Evolutionary conservation across 2,797 vertebrate species (phyloP), one percentile per base, ranked within the genome.

Genomic region (Schizopygopsis pylzovi): DNA sequence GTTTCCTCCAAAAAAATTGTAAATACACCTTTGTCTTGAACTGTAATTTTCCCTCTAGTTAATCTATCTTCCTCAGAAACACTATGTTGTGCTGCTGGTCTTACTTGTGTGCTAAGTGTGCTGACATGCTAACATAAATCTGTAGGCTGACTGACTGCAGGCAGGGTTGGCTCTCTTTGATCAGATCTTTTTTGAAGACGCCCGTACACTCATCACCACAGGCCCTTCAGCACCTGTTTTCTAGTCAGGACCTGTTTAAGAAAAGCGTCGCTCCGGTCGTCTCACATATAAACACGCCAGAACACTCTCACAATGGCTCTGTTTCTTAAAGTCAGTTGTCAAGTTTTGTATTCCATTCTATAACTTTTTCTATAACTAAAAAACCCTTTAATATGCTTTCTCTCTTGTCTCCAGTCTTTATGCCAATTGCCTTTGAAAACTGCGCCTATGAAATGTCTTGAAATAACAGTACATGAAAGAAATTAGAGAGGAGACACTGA

Each of bases 181-280:
- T 96, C 94, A 92, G 90, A 86, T 81, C 88, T 90, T 81, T 90
- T 82, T 88, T 89, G 92, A 92, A 93, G 90, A 95, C 91, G 90
- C 94, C 94, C 89, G 88, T 91, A 92, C 94, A 92, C 92, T 94
- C 94, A 93, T 94, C 92, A 89, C 93, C 91, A 93, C 93, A 93
- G 93, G 92, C 92, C 91, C 85, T 83, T 83, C 89, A 93, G 93
- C 94, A 95, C 95, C 95, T 95, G 94, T 95, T 94, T 93, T 92
- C 94, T 45, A 92, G 94, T 95, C 88, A 90, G 85, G 94, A 93
- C 95, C 93, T 95, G 95, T 92, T 94, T 91, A 89, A 91, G 90
- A 89, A 86, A 89, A 85, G 65, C 59, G 81, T 89, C 90, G 88
- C 89, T 91, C 91, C 86, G 87, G 87, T 91, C 85, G 72, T 83